Base-by-base conservation (phyloP, 2,113 vertebrate genomes). In the Amblyornis subalaris region DNA sequence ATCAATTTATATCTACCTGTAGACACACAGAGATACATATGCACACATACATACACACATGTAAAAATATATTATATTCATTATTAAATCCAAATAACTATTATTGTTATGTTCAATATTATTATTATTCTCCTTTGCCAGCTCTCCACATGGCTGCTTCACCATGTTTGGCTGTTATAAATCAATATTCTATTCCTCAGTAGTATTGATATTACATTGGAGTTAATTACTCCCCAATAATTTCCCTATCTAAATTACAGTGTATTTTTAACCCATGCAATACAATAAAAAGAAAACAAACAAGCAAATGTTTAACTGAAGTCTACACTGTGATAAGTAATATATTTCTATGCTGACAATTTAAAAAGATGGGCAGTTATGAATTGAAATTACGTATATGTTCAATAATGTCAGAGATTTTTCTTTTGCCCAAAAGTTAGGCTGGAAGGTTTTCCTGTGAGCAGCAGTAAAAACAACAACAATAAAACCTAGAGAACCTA, bases 1-100 rank as follows among this genome's bases (percentile, higher is more conserved):
- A 65, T 11, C 8, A 80, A 4, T 54, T 24, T 48, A 17, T 47
- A 23, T 82, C 3, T 35, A 45, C n/a, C 29, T 57, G 25, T n/a
- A 33, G 14, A 45, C 8, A 36, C 10, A 58, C 0, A 7, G 0
- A 57, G 7, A 22, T 35, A 48, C 3, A 65, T 48, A 42, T 7
- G 7, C 7, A 40, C 10, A 64, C 6, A 48, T 1, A 7, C 9
- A 28, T 33, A 20, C 5, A 77, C 5, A 44, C 10, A 22, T 28
- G 40, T 22, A 45, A 6, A 77, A 62, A 40, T 18, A 28, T 33
- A n/a, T 44, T 29, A 21, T 28, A 42, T 40, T 61, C 0, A 67
- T 67, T 53, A 74, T 53, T 54, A 72, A 78, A 69, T 76, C 6
- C 13, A 69, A 76, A 2, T 7, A 80, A 29, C 1, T 90, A 33